A percentile compares a stretch with the other conserved stretches of the same genome.
Conservation (phyloP, 2,888 invertebrate genomes). For the Pyrocoelia pectoralis region DNA sequence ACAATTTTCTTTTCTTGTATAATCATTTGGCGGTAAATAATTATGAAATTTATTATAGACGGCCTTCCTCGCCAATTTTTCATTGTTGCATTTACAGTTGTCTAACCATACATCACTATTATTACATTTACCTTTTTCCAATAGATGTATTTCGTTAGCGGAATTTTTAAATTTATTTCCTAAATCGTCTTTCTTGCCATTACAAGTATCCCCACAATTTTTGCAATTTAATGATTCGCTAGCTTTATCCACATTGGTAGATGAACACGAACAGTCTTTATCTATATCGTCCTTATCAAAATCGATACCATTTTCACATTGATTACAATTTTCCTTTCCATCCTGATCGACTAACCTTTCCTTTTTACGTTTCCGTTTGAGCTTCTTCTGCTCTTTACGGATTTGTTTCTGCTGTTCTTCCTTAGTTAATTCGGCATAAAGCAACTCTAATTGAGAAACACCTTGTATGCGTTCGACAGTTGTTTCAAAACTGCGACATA, state of each 20-base stretch:
- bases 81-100: slow-evolving; percentile 49
- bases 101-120: slow-evolving; percentile 51
- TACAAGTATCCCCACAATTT: slow-evolving; percentile 37
- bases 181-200: slow-evolving; percentile 21
- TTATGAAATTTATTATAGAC: slow-evolving; percentile 51
- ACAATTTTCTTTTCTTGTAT: slow-evolving; percentile 60
- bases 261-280: slow-evolving; percentile 41
- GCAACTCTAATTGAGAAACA: slow-evolving; percentile 85
- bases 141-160: slow-evolving; percentile 10
- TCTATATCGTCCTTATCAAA: slow-evolving; percentile 49
- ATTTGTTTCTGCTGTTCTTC: slow-evolving; percentile 87
- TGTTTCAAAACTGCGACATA: slow-evolving; percentile 89
- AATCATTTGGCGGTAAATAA: slow-evolving; percentile 37
- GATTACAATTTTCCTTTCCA: slow-evolving; percentile 47
- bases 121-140: slow-evolving; percentile 25
- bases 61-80: slow-evolving; percentile 35
- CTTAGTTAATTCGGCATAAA: slow-evolving; percentile 87
- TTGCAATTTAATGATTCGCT: slow-evolving; percentile 48
- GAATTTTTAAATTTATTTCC: slow-evolving; percentile 27
- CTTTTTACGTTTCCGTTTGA: slow-evolving; percentile 79
- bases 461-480: slow-evolving; percentile 86
- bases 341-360: slow-evolving; percentile 65
- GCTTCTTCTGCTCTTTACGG: slow-evolving; percentile 86
- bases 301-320: slow-evolving; percentile 49
- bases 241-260: slow-evolving; percentile 42